Percentiles rank a stretch among this genome's conserved stretches.
These are phyloP conservation scores for Crax fasciolata DNA, from an alignment of 2,797 vertebrate genomes.

Conservation along the genomic window DNA sequence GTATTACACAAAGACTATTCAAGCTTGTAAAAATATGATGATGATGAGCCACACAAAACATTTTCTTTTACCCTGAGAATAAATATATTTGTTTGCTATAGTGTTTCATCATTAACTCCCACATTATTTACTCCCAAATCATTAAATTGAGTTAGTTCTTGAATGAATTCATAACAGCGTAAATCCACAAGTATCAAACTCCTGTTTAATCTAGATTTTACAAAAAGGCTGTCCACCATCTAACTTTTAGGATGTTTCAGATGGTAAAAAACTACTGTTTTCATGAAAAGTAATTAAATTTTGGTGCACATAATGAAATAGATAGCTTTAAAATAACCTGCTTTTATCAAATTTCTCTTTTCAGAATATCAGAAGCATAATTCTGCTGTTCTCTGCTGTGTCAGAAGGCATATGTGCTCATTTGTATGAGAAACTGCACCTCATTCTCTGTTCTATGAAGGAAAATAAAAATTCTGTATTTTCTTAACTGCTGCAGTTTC, in stretches of 20 bases:
- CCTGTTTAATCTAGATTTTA: neutral
- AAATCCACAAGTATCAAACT: neutral
- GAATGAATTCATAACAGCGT: neutral
- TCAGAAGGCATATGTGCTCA: neutral
- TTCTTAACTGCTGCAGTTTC: slow-evolving; percentile 9
- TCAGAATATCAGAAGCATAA: neutral
- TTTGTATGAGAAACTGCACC: neutral
- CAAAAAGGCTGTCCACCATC: neutral
- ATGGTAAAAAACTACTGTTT: neutral
- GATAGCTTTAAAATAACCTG: neutral
- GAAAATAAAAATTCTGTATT: neutral
- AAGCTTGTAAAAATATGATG: neutral
- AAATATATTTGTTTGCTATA: neutral
- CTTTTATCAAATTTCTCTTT: neutral
- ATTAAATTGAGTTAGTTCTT: neutral
- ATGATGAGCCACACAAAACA: neutral
- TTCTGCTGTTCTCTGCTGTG: neutral
- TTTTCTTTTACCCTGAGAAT: neutral
- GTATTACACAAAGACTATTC: neutral
- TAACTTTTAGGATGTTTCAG: neutral
- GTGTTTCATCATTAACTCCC: neutral
- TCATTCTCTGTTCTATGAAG: neutral
- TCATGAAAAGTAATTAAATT: neutral
- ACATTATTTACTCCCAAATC: neutral
- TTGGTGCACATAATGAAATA: neutral